Conservation (phyloP, 2,113 vertebrate species). For the Cynocephalus volans region DNA sequence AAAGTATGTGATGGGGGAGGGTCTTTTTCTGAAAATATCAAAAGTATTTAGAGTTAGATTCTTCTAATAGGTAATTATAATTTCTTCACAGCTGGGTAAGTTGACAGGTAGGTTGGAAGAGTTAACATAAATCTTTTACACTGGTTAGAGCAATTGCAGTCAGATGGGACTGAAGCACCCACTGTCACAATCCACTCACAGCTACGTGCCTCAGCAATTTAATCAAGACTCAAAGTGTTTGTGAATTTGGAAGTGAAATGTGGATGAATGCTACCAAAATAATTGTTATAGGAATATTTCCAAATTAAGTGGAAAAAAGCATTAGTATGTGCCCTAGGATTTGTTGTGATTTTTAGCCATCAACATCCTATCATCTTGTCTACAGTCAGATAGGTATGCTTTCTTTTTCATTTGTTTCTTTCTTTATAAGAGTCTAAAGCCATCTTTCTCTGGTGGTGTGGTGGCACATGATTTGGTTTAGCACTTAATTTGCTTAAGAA, state of each 20-base stretch:
- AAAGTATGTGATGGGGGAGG: not conserved
- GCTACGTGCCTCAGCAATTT: not conserved
- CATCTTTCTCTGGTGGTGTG: not conserved
- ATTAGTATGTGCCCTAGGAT: not conserved
- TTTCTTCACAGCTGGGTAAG: slow-evolving; percentile 43
- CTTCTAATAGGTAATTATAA: slow-evolving; percentile 58
- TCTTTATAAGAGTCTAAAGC: not conserved
- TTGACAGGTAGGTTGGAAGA: slow-evolving; percentile 49
- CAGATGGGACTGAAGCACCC: not conserved
- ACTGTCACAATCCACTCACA: not conserved
- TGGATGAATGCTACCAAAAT: not conserved
- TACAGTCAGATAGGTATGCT: not conserved
- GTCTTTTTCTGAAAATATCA: slow-evolving; percentile 59
- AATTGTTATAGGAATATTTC: not conserved
- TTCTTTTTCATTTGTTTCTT: not conserved
- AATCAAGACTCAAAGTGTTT: not conserved
- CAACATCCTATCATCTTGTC: rapidly evolving
- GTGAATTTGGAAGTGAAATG: not conserved
- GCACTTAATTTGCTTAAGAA: not conserved
- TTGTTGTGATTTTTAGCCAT: rapidly evolving
- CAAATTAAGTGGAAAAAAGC: not conserved
- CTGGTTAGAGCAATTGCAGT: not conserved
- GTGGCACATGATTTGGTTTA: not conserved
- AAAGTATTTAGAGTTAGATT: not conserved
- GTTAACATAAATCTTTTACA: slow-evolving; percentile 39